Conservation (phyloP, 2,113 vertebrate genomes). For the Alethe castanea region DNA sequence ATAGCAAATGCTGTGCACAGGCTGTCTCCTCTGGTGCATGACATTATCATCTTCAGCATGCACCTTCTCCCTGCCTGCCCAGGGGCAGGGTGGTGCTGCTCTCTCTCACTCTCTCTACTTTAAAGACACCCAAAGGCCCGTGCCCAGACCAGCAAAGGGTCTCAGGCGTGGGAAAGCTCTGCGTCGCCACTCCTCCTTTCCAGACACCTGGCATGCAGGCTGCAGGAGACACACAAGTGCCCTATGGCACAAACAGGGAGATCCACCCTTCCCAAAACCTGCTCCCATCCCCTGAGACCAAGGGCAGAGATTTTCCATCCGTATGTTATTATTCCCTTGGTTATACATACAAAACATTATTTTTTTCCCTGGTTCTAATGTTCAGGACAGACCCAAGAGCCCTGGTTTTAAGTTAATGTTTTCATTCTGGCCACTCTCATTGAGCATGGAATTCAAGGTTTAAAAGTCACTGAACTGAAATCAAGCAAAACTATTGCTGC, state of each 20-base stretch:
- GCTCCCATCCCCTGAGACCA: background rate
- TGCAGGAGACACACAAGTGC: background rate
- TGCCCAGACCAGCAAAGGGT: conserved; percentile 39
- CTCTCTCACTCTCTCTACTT: background rate
- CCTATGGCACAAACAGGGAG: background rate
- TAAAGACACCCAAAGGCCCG: background rate
- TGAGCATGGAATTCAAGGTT: background rate
- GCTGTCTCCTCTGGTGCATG: background rate
- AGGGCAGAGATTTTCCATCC: background rate
- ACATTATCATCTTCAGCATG: background rate
- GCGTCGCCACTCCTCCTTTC: background rate
- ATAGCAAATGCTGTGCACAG: background rate
- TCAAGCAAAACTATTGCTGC: background rate
- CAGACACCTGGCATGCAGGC: background rate
- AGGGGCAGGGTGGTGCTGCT: conserved; percentile 34
- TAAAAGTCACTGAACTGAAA: background rate
- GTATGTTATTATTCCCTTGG: background rate
- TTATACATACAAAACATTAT: background rate
- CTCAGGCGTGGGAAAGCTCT: conserved; percentile 30
- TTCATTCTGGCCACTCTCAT: background rate
- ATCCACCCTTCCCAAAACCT: background rate
- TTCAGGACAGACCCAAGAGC: background rate
- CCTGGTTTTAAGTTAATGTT: background rate
- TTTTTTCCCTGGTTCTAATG: background rate
- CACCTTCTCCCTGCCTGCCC: background rate